phyloP scores from a whole-genome alignment of 2,113 vertebrate genomes.

The Tragulus kanchil region DNA sequence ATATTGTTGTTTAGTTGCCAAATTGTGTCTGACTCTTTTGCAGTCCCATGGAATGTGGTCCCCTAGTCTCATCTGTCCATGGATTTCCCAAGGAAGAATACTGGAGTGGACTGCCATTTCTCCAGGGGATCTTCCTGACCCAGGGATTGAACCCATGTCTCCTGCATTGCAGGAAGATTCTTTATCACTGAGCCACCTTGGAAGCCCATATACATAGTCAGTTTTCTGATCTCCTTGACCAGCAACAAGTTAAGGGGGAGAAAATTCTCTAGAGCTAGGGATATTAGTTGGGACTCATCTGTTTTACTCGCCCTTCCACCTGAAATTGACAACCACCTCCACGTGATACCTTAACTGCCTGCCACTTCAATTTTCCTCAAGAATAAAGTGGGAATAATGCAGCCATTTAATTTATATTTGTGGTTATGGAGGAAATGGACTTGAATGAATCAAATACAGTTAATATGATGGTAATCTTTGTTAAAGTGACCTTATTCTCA shows the following conservation, averaged over 20 bases:
- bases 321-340: neutral
- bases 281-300: neutral
- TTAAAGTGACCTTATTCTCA: conserved; percentile 40
- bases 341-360: neutral
- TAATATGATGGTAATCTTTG: neutral
- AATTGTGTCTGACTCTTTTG: no score
- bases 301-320: neutral
- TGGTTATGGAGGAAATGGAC: neutral
- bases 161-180: no score
- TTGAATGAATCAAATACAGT: neutral
- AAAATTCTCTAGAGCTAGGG: neutral
- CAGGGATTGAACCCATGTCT: no score
- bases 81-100: no score
- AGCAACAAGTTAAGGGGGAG: neutral
- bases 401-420: conserved; percentile 26
- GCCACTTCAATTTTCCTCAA: neutral
- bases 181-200: no score
- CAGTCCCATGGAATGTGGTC: no score
- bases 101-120: no score
- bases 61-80: no score
- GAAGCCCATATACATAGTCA: no score
- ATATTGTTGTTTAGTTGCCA: no score
- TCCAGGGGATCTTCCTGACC: no score
- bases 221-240: neutral
- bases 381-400: neutral